Evolutionary conservation across 1,140 invertebrate genomes (phyloP).

Genomic region (Bombus breviceps): DNA sequence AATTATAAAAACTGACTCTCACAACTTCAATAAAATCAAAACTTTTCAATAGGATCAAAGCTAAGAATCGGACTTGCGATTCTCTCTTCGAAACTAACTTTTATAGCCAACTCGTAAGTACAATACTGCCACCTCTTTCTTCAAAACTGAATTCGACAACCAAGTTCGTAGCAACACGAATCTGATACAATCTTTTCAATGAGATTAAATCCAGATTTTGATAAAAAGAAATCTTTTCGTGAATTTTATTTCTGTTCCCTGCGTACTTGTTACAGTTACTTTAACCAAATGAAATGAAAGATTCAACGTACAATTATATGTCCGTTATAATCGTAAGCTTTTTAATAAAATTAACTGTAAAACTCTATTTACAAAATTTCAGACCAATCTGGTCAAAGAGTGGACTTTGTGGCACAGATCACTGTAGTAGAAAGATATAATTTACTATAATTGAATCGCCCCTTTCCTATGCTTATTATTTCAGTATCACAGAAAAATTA

Average conservation of each 20-base stretch:
- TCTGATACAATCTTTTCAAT: background rate
- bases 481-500: background rate
- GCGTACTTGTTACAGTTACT: background rate
- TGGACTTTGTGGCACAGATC: background rate
- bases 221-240: too few species aligned
- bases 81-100: background rate
- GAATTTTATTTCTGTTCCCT: too few species aligned
- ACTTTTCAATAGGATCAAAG: conserved; percentile 8
- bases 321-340: background rate
- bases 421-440: background rate
- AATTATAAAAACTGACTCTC: background rate
- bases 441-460: background rate
- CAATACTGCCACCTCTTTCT: background rate
- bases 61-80: background rate
- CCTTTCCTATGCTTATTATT: background rate
- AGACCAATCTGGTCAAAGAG: background rate
- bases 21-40: background rate
- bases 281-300: background rate
- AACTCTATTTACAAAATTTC: background rate
- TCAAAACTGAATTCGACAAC: background rate
- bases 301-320: background rate
- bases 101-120: background rate
- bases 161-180: background rate
- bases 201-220: background rate
- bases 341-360: background rate